Evolutionary conservation across 2,888 invertebrate species (phyloP).

Genomic region (Aleiodes testaceus): DNA sequence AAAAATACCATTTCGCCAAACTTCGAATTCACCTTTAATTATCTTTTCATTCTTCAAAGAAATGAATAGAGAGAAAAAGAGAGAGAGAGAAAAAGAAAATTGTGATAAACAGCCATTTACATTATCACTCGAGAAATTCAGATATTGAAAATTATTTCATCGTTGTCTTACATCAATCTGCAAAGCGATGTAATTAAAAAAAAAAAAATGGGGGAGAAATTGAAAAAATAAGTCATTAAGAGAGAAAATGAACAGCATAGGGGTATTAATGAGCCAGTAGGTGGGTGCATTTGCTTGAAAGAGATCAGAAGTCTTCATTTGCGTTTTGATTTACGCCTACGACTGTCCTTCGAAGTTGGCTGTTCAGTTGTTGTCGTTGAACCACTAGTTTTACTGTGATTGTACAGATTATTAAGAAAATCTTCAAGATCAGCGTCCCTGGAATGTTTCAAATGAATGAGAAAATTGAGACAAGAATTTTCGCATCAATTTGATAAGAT

Average conservation of each 20-base stretch:
- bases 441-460: slow-evolving; percentile 50
- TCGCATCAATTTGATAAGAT: too few relatives aligned
- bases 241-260: slow-evolving; percentile 26
- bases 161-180: slow-evolving; percentile 40
- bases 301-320: slow-evolving; percentile 59
- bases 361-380: slow-evolving; percentile 67
- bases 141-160: slow-evolving; percentile 41
- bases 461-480: background rate
- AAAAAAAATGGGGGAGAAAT: slow-evolving; percentile 40
- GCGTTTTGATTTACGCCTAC: slow-evolving; percentile 69
- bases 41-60: slow-evolving; percentile 32
- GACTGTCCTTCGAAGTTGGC: slow-evolving; percentile 64
- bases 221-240: background rate
- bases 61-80: slow-evolving; percentile 13
- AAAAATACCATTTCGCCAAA: slow-evolving; percentile 23
- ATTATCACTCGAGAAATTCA: slow-evolving; percentile 42
- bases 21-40: slow-evolving; percentile 46
- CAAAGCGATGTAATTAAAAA: slow-evolving; percentile 45
- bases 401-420: slow-evolving; percentile 86
- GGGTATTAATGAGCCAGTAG: slow-evolving; percentile 56
- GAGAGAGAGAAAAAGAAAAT: slow-evolving; percentile 1
- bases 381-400: slow-evolving; percentile 75
- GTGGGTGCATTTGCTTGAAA: slow-evolving; percentile 60
- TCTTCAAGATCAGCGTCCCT: slow-evolving; percentile 87
- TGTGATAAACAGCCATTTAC: slow-evolving; percentile 44